phyloP scores from a whole-genome alignment of 1,140 invertebrate genomes.

The Danaus plexippus region DNA sequence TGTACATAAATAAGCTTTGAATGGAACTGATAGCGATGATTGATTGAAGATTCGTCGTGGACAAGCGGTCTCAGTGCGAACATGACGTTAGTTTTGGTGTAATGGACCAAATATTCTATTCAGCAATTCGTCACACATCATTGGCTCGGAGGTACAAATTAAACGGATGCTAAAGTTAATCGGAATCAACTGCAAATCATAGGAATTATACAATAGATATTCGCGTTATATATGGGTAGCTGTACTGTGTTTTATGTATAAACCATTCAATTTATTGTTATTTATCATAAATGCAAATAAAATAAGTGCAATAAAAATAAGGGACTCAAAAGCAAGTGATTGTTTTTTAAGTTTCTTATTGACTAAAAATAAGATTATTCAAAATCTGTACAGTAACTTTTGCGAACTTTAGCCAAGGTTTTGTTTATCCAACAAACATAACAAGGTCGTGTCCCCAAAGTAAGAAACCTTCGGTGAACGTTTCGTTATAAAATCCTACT shows the following conservation, averaged over 20 bases:
- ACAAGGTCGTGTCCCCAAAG: slow-evolving; percentile 23
- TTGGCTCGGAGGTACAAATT: slow-evolving; percentile 15
- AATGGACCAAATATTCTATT: slow-evolving; percentile 19
- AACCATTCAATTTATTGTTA: too few species aligned
- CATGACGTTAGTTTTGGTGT: slow-evolving; percentile 17
- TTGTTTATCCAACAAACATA: slow-evolving; percentile 30
- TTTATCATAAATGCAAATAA: too few species aligned
- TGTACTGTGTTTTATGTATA: too few species aligned
- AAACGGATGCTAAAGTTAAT: slow-evolving; percentile 16
- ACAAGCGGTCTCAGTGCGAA: slow-evolving; percentile 15
- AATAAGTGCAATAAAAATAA: slow-evolving; percentile 1
- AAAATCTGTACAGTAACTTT: slow-evolving; percentile 4
- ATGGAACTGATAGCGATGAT: slow-evolving; percentile 43
- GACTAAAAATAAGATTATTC: neutral
- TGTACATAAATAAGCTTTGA: slow-evolving; percentile 38
- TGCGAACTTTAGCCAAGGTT: slow-evolving; percentile 18
- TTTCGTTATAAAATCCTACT: slow-evolving; percentile 38
- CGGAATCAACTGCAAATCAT: neutral
- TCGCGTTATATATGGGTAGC: neutral
- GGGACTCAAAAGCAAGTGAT: neutral
- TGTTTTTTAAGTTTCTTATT: slow-evolving; percentile 1
- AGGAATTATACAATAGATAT: neutral
- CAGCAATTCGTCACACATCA: slow-evolving; percentile 16
- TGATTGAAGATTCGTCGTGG: slow-evolving; percentile 30
- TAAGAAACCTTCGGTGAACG: slow-evolving; percentile 16